phyloP scores from a whole-genome alignment of 1,140 invertebrate species.

The Drosophila obscura region DNA sequence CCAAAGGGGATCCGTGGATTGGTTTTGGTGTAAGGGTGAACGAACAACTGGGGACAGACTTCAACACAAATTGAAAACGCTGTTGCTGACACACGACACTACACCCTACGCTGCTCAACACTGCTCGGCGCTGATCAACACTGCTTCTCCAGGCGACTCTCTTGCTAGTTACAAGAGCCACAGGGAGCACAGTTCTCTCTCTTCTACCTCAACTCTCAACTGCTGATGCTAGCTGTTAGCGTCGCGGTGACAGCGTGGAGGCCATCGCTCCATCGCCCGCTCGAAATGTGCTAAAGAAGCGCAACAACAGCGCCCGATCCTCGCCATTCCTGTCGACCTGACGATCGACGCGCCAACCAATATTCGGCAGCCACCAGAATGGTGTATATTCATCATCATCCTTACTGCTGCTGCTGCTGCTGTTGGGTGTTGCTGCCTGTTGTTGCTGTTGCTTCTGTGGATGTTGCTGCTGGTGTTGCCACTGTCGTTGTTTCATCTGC shows the following conservation, averaged over 20 bases:
- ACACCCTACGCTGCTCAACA: slow-evolving; percentile 15
- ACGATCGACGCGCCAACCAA: slow-evolving; percentile 72
- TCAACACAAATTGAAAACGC: slow-evolving; percentile 65
- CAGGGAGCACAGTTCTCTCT: slow-evolving; percentile 9
- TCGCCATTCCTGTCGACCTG: slow-evolving; percentile 48
- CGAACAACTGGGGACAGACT: slow-evolving; percentile 49
- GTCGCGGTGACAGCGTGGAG: slow-evolving; percentile 6
- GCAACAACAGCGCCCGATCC: slow-evolving; percentile 67
- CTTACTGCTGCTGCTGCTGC: slow-evolving; percentile 17
- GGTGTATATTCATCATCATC: slow-evolving; percentile 45
- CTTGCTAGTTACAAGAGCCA: neutral
- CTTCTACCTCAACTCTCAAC: neutral
- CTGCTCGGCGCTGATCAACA: slow-evolving; percentile 21
- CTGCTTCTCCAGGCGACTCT: slow-evolving; percentile 15
- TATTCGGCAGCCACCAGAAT: slow-evolving; percentile 73
- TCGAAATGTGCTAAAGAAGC: slow-evolving; percentile 67
- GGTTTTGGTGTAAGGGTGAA: slow-evolving; percentile 10
- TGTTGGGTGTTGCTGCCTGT: slow-evolving; percentile 11
- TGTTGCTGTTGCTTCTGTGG: slow-evolving; percentile 24
- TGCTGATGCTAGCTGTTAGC: slow-evolving; percentile 15
- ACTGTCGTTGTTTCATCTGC: slow-evolving; percentile 27
- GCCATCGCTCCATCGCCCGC: slow-evolving; percentile 14
- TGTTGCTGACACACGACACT: slow-evolving; percentile 33
- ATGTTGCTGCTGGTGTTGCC: slow-evolving; percentile 9
- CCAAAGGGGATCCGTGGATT: no score